Conservation (phyloP, 2,888 invertebrate genomes). For the Fragum whitleyi region DNA sequence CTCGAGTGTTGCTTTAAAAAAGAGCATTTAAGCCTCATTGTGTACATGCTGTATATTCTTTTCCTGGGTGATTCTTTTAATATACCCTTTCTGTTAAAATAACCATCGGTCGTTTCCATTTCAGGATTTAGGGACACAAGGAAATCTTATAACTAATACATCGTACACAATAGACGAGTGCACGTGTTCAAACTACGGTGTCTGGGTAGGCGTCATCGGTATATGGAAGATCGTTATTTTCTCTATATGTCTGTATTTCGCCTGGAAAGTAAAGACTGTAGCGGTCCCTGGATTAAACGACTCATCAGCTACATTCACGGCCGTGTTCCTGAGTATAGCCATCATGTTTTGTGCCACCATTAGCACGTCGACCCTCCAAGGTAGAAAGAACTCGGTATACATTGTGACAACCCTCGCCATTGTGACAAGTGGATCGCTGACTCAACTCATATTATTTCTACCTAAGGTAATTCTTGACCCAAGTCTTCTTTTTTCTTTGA, state of each 20-base stretch:
- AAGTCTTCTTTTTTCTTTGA: no score
- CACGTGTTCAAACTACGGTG: conserved; percentile 60
- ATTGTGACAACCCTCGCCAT: conserved; percentile 66
- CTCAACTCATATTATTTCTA: conserved; percentile 72
- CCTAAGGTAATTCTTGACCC: conserved; percentile 77
- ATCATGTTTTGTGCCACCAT: conserved; percentile 67
- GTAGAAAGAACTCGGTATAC: conserved; percentile 68
- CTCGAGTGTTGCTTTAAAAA: no score
- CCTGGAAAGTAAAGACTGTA: conserved; percentile 77
- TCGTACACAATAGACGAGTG: conserved; percentile 62
- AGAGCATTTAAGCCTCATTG: no score
- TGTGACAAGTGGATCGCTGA: conserved; percentile 65
- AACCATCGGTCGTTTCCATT: no score
- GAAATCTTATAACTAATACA: background rate
- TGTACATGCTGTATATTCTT: no score
- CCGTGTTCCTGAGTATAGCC: conserved; percentile 67
- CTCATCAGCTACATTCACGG: conserved; percentile 69
- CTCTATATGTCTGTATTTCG: conserved; percentile 72
- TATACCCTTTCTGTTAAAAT: no score
- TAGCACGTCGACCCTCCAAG: conserved; percentile 61
- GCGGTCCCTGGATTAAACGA: conserved; percentile 78
- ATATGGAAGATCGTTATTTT: conserved; percentile 74
- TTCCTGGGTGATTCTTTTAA: no score
- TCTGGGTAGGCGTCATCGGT: conserved; percentile 72
- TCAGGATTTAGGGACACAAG: conserved; percentile 6